Base-by-base conservation (phyloP, 2,797 vertebrate species). In the Mallotus villosus region DNA sequence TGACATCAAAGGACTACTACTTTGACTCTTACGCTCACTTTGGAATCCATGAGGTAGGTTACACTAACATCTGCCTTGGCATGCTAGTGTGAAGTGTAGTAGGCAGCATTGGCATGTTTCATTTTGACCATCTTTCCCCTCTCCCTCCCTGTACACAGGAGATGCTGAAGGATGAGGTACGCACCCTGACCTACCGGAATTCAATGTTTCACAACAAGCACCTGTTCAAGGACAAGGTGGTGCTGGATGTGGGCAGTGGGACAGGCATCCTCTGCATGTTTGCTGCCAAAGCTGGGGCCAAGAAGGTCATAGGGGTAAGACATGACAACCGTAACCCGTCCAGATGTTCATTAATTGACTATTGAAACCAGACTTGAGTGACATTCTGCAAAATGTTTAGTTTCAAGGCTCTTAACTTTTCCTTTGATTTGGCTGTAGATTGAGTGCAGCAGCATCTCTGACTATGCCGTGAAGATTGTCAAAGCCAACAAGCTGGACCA, bases 131-230 rank as follows among this genome's bases (percentile, higher is more conserved):
- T 7, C 4, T 55, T 4, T 1, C 51, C 9, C 49, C 19, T 17
- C 51, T 4, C 19, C 19, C 19, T 0, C 3, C 4, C 1, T 12
- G 0, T 9, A 46, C 64, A 17, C 79, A 97, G 96, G 96, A 97
- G 86, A 98, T 98, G 96, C 92, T 97, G 64, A 97, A 98, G 80
- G 96, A 97, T 5, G 96, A 98, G 83, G 96, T 98, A 1, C 95
- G 96, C 2, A 98, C 96, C 0, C 91, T 98, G 68, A 98, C 96
- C 0, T 97, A 98, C 84, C 93, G 96, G 7, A 98, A 97, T 78
- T 96, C 96, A 64, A 97, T 98, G 96, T 98, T 97, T 77, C 96
- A 98, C 88, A 98, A 98, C 87, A 96, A 96, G 82, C 96, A 98
- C 75, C 92, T 98, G 32, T 98, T 98, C 61, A 97, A 97, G 83